phyloP scores from a whole-genome alignment of 1,140 invertebrate species.

The Caenorhabditis remanei region DNA sequence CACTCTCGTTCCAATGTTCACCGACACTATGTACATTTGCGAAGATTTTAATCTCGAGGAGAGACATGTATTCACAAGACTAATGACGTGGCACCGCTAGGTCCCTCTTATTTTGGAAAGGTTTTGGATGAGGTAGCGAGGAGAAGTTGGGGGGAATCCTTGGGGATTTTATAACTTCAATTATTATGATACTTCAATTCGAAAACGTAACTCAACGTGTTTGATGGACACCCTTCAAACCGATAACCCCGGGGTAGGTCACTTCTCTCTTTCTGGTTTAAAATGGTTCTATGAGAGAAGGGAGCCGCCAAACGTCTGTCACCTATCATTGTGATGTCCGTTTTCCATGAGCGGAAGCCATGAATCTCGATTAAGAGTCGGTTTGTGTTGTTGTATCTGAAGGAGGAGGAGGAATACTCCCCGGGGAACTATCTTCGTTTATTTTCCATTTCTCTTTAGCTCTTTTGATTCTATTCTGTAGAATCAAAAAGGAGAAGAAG shows the following conservation, averaged over 20 bases:
- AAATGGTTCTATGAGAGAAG: not conserved
- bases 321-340: constrained; percentile 50
- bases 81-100: not conserved
- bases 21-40: no score
- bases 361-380: constrained; percentile 53
- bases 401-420: not conserved
- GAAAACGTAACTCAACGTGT: no score
- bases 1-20: constrained; percentile 16
- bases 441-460: constrained; percentile 34
- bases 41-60: constrained; percentile 20
- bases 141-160: no score
- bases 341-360: constrained; percentile 15
- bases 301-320: constrained; percentile 46
- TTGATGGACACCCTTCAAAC: constrained; percentile 49
- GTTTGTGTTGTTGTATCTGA: not conserved
- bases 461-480: constrained; percentile 48
- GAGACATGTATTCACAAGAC: not conserved
- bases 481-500: constrained; percentile 4
- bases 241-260: constrained; percentile 19
- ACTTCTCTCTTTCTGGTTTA: not conserved
- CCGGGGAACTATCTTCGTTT: constrained; percentile 54
- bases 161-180: not conserved
- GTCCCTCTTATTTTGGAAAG: no score
- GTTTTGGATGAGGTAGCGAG: no score
- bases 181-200: constrained; percentile 2